Base-by-base conservation (phyloP, 2,113 vertebrate genomes). In the Megaleporinus macrocephalus region DNA sequence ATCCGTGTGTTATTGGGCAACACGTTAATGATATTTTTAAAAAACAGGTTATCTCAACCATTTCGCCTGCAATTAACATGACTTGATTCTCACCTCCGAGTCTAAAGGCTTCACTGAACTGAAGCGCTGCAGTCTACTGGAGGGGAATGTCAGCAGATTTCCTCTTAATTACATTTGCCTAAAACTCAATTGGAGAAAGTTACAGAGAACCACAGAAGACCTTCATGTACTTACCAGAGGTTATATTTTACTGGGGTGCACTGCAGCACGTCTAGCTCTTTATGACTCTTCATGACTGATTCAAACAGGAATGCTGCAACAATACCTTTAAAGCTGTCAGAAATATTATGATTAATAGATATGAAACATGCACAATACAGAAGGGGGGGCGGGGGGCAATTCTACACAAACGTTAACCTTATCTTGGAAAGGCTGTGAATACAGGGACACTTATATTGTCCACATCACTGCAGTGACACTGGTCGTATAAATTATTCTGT, bases 131-230 rank as follows among this genome's bases (percentile, higher is more conserved):
- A 57, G 73, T 86, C 77, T 83, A 83, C 36, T 74, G 81, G 68
- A 86, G 73, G 41, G 68, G 73, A 86, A 83, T 81, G 70, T 69
- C 73, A 83, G 81, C 78, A 62, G 44, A 80, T 77, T 80, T 18
- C 5, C 68, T 65, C 74, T 83, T 78, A 83, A 86, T 80, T 82
- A 77, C 68, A 57, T 83, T 80, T 78, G 57, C 51, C 73, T 83
- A 66, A 83, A 77, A 80, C 73, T 14, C 71, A 80, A 74, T 33
- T 61, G 74, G 66, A 13, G 12, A 13, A 11, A 70, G 36, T 41
- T 41, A 15, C 44, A 44, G 29, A 49, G 33, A 85, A 53, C 68
- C 47, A 61, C 74, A 82, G 47, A 83, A 59, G 55, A 27, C 41
- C 68, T 63, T 59, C 24, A 77, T 71, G 69, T 63, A 51, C 70